These are phyloP conservation scores for Eilema griseolum DNA, from an alignment of 2,888 invertebrate genomes.

Conservation along the genomic window DNA sequence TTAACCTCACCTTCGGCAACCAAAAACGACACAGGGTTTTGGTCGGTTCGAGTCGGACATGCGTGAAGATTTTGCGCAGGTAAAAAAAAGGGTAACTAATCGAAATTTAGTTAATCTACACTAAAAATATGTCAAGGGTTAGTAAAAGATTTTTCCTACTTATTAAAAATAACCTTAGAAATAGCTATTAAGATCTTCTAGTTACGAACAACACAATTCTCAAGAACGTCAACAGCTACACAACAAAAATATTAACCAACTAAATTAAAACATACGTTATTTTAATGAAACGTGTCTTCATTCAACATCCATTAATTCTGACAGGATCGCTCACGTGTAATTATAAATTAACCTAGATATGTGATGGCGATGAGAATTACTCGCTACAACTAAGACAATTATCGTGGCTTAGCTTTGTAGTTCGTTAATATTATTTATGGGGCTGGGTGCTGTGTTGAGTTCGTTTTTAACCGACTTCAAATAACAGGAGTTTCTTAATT, in stretches of 20 bases:
- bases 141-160: too few species aligned
- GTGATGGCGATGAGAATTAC: constrained; percentile 38
- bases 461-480: too few species aligned
- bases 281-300: constrained; percentile 43
- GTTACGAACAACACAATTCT: background rate
- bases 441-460: background rate
- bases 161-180: too few species aligned
- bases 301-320: constrained; percentile 68
- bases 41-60: too few species aligned
- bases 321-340: constrained; percentile 67
- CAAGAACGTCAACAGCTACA: constrained; percentile 10
- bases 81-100: too few species aligned
- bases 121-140: too few species aligned
- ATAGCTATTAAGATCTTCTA: background rate
- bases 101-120: too few species aligned
- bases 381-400: constrained; percentile 45
- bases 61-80: too few species aligned
- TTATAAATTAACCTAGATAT: constrained; percentile 80
- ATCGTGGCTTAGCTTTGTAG: constrained; percentile 37
- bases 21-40: too few species aligned
- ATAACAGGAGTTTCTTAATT: too few species aligned
- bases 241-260: constrained; percentile 30
- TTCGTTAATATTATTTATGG: constrained; percentile 8
- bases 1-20: too few species aligned
- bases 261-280: constrained; percentile 35